Evolutionary conservation across 2,797 vertebrate species (phyloP), one percentile per base, ranked within the genome.

Genomic region (Centroberyx gerrardi): DNA sequence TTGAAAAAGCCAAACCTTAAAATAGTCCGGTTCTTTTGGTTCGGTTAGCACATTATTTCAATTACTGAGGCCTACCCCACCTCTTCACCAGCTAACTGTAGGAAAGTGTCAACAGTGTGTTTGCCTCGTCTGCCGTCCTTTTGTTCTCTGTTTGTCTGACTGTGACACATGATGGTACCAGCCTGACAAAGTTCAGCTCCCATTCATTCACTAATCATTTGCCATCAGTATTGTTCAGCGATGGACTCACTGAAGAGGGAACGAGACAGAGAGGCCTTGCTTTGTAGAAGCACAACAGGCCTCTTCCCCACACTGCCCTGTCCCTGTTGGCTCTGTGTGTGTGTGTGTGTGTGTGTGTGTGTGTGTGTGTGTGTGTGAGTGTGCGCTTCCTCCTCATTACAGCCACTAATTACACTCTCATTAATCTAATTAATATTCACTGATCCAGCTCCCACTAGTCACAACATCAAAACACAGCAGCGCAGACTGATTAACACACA

Each of bases 351-450:
- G 74, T 69, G 60, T 71, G 66, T 60, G 49, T 55, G 38, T 60
- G 62, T 69, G 78, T 54, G 31, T 67, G 56, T 61, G 73, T 60
- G 49, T 46, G 54, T 68, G 70, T 56, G 28, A 12, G 74, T 59
- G 75, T 46, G 78, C 2, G 60, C 68, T 68, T 85, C 70, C 80
- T 91, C 74, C 82, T 92, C 90, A 90, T 92, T 93, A 89, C 89
- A 92, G 82, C 84, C 86, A 85, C 93, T 94, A 94, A 94, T 94
- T 94, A 93, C 90, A 91, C 87, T 87, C 92, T 94, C 91, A 94
- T 94, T 93, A 92, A 93, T 92, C 90, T 91, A 90, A 94, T 94
- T 92, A 94, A 93, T 93, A 94, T 94, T 93, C 93, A 93, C 91
- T 90, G 91, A 94, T 93, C 91, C 90, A 89, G 88, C 90, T 94